Conservation (phyloP, 2,888 invertebrate genomes). For the Sthenelais limicola region DNA sequence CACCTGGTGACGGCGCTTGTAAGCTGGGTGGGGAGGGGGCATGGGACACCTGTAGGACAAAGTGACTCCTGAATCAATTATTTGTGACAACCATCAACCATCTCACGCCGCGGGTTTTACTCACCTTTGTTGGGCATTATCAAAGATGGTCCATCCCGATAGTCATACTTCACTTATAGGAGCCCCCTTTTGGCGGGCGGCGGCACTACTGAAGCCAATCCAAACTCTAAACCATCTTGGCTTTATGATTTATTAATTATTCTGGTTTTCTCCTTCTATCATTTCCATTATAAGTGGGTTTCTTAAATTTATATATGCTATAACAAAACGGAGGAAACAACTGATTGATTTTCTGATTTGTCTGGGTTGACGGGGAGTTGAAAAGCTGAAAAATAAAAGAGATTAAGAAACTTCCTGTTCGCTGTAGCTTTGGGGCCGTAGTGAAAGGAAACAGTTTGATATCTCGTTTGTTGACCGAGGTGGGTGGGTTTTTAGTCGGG, state of each 20-base stretch:
- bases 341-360: too few species aligned
- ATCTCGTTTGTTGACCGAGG: too few species aligned
- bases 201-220: background rate
- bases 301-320: too few species aligned
- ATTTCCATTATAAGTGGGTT: background rate
- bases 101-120: background rate
- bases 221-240: too few species aligned
- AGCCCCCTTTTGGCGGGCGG: background rate
- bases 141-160: background rate
- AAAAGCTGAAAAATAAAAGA: too few species aligned
- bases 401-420: too few species aligned
- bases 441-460: too few species aligned
- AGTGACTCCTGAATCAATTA: conserved; percentile 35
- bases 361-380: too few species aligned
- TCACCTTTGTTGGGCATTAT: background rate
- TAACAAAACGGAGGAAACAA: too few species aligned
- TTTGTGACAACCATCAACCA: background rate
- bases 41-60: conserved; percentile 34
- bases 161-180: background rate
- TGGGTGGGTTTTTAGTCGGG: too few species aligned
- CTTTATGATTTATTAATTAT: conserved; percentile 2
- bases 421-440: too few species aligned
- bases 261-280: background rate
- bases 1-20: background rate
- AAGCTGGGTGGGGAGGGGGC: background rate